Conservation (phyloP, 2,113 vertebrate genomes). For the Pelusios castaneus region DNA sequence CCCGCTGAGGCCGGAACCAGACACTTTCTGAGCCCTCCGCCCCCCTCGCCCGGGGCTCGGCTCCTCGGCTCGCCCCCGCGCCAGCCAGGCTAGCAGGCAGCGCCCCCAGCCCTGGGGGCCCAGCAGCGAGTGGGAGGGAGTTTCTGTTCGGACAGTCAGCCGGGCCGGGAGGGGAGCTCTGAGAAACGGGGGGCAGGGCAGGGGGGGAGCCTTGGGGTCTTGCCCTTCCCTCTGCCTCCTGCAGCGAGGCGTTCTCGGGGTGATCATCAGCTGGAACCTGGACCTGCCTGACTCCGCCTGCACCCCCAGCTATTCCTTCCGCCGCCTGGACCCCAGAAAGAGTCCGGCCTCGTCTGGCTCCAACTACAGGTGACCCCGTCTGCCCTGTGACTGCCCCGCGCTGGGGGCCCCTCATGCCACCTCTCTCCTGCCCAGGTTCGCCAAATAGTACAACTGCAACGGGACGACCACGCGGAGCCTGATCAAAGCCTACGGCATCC, state of each 20-base stretch:
- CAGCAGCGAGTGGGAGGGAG: too few species aligned
- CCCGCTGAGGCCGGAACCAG: background rate
- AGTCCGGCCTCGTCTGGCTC: conserved; percentile 77
- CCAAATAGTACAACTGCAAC: conserved; percentile 84
- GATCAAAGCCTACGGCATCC: conserved; percentile 89
- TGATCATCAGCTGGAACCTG: conserved; percentile 87
- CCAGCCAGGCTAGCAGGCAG: too few species aligned
- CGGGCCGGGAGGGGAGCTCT: background rate
- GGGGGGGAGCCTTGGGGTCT: too few species aligned
- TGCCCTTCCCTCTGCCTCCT: background rate
- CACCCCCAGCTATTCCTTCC: conserved; percentile 86
- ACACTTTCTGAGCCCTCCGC: background rate
- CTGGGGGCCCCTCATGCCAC: accelerated
- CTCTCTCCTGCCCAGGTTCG: conserved; percentile 74
- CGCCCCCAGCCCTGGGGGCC: too few species aligned
- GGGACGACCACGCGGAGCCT: conserved; percentile 82
- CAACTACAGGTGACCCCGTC: conserved; percentile 84
- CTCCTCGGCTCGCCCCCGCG: too few species aligned
- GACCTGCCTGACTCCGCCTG: conserved; percentile 81
- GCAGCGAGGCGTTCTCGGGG: conserved; percentile 88
- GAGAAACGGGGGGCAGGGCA: background rate
- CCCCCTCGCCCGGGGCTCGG: too few species aligned
- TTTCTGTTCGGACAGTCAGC: too few species aligned
- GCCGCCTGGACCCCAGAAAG: conserved; percentile 82
- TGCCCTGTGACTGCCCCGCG: too few species aligned